phyloP scores from a whole-genome alignment of 1,140 invertebrate genomes.

The Antheraea pernyi region DNA sequence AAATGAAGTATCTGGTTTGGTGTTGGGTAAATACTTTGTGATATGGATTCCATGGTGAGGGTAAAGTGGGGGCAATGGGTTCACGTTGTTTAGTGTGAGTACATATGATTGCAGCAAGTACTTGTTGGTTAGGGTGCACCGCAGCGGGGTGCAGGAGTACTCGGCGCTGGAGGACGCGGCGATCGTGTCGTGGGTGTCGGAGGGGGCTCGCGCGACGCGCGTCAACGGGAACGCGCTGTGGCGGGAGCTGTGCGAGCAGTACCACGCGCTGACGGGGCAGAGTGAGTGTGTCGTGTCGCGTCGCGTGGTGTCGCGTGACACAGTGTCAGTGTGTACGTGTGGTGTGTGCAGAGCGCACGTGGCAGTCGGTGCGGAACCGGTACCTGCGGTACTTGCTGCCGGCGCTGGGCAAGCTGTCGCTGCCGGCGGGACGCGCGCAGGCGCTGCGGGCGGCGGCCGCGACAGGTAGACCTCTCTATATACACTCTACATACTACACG shows the following conservation, averaged over 20 bases:
- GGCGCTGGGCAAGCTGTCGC: slow-evolving; percentile 32
- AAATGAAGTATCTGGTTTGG: too few species aligned
- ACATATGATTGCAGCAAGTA: slow-evolving; percentile 1
- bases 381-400: slow-evolving; percentile 65
- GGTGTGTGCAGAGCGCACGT: slow-evolving; percentile 43
- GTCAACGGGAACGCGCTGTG: slow-evolving; percentile 62
- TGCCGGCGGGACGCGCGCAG: slow-evolving; percentile 27
- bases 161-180: slow-evolving; percentile 48
- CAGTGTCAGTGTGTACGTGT: background rate
- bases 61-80: too few species aligned
- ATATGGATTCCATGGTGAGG: too few species aligned
- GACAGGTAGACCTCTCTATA: slow-evolving; percentile 27
- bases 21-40: too few species aligned
- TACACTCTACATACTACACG: background rate
- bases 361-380: slow-evolving; percentile 66
- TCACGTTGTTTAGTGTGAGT: too few species aligned
- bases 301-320: too few species aligned
- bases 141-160: slow-evolving; percentile 41
- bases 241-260: slow-evolving; percentile 37
- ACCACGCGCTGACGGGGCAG: slow-evolving; percentile 26
- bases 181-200: slow-evolving; percentile 42
- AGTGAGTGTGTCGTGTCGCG: slow-evolving; percentile 22
- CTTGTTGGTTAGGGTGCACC: slow-evolving; percentile 3
- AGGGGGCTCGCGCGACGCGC: slow-evolving; percentile 22
- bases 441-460: slow-evolving; percentile 50